Evolutionary conservation across 2,113 vertebrate genomes (phyloP), one percentile per base, ranked within the genome.

Genomic region (Empidonax traillii): DNA sequence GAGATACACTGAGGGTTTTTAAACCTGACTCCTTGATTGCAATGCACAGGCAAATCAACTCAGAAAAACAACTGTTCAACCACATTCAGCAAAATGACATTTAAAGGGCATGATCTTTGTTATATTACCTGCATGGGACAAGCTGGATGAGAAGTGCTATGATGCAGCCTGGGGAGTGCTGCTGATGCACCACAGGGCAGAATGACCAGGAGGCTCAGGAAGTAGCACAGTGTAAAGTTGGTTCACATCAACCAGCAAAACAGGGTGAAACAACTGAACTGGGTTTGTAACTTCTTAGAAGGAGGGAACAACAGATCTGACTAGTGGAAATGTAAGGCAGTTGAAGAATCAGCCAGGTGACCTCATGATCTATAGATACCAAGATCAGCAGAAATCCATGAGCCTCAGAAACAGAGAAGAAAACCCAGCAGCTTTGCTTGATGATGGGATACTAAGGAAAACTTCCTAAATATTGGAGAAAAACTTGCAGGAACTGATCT

Each of bases 211-310:
- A 28, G 28, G 7, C 35, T 58, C 14, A 1, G 0, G 18, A 63
- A 53, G 66, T 31, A 85, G 9, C 0, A 0, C 12, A 2, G 12
- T 16, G 25, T 58, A 14, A 78, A 61, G 21, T 0, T 41, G 43
- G 35, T 25, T 61, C 33, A 47, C 3, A 15, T 41, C 4, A 9
- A 30, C 27, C 1, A 6, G 46, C 46, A 37, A 43, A 68, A 21
- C 56, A 84, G 67, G 58, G 39, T 20, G 35, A 28, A 68, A 31
- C 14, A 49, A 24, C 17, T 30, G 23, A 28, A 43, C 0, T 35
- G 49, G 14, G 49, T 52, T 55, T 69, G 33, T 59, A 44, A 23
- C 65, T 21, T 39, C 33, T 56, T 51, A 24, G 31, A 63, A 75
- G 41, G 35, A 37, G 43, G 68, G 18, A 27, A 20, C 39, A 30